A percentile compares a stretch with the other conserved stretches of the same genome.
Evolutionary conservation across 2,797 vertebrate genomes (phyloP).

Genomic region (Monodelphis domestica): DNA sequence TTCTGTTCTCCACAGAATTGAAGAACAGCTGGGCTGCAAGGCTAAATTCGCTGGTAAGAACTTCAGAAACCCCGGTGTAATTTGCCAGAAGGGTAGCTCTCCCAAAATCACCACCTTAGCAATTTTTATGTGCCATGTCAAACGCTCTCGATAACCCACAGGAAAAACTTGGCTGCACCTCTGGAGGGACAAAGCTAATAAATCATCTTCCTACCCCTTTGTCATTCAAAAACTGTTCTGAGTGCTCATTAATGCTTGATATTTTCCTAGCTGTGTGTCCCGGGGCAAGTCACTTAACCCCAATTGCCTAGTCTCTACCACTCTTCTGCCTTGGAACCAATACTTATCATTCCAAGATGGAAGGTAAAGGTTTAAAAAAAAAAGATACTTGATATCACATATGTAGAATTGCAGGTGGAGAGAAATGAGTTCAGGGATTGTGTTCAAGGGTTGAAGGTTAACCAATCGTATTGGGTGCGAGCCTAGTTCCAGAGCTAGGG

Average conservation of each 20-base stretch:
- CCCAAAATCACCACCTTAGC: neutral
- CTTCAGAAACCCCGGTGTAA: slow-evolving; percentile 92
- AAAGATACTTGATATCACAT: neutral
- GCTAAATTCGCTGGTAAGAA: slow-evolving; percentile 95
- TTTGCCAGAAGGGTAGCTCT: neutral
- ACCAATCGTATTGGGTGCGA: neutral
- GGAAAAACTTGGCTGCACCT: neutral
- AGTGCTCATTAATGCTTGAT: neutral
- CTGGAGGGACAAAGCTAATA: neutral
- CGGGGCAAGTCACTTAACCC: too few species aligned
- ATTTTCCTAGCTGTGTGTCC: too few species aligned
- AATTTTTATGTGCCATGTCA: neutral
- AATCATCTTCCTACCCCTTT: neutral
- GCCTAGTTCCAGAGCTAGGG: neutral
- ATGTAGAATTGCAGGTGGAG: neutral
- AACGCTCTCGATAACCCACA: neutral
- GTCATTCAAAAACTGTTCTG: neutral
- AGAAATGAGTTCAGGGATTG: neutral
- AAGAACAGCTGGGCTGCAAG: slow-evolving; percentile 97
- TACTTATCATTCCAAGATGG: too few species aligned
- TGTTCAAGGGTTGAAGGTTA: neutral
- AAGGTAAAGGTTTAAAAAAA: too few species aligned
- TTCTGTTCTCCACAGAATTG: slow-evolving; percentile 89
- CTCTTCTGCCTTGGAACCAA: too few species aligned
- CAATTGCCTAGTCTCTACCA: too few species aligned